Conservation (phyloP, 2,797 vertebrate species). For the Pseudomugil tenellus region DNA sequence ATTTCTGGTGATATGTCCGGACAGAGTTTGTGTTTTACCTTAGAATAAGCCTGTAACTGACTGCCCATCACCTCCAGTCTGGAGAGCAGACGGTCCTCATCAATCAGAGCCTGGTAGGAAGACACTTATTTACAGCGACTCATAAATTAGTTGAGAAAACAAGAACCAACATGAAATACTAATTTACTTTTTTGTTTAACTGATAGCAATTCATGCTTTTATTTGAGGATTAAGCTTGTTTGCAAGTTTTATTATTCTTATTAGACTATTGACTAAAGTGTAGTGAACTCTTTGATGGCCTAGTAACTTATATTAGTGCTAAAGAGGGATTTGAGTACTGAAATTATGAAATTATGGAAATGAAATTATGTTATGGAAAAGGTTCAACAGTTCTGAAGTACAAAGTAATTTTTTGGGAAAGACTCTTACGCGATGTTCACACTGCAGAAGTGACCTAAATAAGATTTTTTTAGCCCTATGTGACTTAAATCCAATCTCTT, state of each 20-base stretch:
- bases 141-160: neutral
- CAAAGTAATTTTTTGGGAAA: neutral
- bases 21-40: constrained; percentile 81
- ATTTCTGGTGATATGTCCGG: neutral
- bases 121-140: constrained; percentile 17
- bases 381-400: neutral
- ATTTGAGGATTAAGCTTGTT: neutral
- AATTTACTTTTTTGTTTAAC: no score
- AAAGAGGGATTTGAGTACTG: no score
- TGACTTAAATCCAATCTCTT: no score
- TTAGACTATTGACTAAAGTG: no score
- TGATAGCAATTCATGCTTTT: no score
- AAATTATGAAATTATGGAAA: neutral
- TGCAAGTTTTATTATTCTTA: neutral
- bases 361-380: neutral
- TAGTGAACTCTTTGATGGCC: no score
- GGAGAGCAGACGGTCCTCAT: constrained; percentile 97
- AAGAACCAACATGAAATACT: neutral
- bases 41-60: constrained; percentile 96
- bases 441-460: no score
- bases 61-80: constrained; percentile 99
- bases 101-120: constrained; percentile 93
- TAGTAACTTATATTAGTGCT: no score
- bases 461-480: no score
- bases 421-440: no score